A percentile compares a stretch with the other conserved stretches of the same genome.
These are phyloP conservation scores for Coreius guichenoti DNA, from an alignment of 2,797 vertebrate genomes.

Conservation along the genomic window DNA sequence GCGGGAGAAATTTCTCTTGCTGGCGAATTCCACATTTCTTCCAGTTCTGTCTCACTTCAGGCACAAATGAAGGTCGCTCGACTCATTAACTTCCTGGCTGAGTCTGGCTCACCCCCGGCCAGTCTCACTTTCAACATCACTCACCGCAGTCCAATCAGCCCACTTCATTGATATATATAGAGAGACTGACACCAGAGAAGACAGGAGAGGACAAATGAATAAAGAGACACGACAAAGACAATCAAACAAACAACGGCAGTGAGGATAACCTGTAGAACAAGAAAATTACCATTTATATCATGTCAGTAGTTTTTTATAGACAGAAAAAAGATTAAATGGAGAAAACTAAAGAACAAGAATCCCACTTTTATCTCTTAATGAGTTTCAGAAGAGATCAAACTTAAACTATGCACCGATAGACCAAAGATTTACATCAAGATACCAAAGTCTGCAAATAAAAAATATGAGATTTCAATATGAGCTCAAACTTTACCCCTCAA, in stretches of 20 bases:
- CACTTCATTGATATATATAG: constrained; percentile 33
- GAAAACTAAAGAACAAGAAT: neutral
- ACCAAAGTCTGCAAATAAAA: neutral
- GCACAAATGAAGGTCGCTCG: constrained; percentile 73
- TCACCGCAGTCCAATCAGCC: constrained; percentile 28
- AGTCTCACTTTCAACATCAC: constrained; percentile 56
- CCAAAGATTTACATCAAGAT: neutral
- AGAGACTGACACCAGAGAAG: constrained; percentile 42
- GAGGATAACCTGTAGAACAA: neutral
- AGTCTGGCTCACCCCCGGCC: constrained; percentile 70
- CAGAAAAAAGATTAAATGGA: neutral
- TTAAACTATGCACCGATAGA: neutral
- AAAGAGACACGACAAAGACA: constrained; percentile 28
- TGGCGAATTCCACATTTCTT: constrained; percentile 12
- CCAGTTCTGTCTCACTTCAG: constrained; percentile 44
- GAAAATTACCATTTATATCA: neutral
- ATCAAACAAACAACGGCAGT: constrained; percentile 14
- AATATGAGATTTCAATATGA: neutral
- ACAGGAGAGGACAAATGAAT: constrained; percentile 31
- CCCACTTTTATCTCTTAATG: neutral
- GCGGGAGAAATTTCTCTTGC: constrained; percentile 1
- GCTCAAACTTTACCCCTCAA: neutral
- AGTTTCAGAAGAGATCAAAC: constrained; percentile 3
- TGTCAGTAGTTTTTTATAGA: neutral
- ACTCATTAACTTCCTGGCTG: constrained; percentile 77